Percentiles rank a stretch among this genome's conserved stretches.
These are phyloP conservation scores for Epizoanthus fatuus DNA, from an alignment of 92 coral and sea anemone genomes.

Conservation along the genomic window DNA sequence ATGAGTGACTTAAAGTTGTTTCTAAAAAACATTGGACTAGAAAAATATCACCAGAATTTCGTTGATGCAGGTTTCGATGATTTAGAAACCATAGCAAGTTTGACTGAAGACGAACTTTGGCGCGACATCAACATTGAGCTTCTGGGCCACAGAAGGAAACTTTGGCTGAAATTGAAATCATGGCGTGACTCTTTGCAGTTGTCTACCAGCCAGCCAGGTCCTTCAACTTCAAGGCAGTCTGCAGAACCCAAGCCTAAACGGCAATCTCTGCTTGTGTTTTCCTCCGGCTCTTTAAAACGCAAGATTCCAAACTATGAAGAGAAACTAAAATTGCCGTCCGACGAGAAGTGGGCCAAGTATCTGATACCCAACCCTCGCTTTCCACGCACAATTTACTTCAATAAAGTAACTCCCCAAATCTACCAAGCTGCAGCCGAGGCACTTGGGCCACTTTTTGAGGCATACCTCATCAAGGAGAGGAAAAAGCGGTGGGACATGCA, in stretches of 20 bases:
- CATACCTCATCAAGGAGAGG: conserved; percentile 34
- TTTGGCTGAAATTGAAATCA: conserved; percentile 41
- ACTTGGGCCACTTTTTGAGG: conserved; percentile 50
- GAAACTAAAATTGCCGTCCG: background rate
- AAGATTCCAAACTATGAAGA: background rate
- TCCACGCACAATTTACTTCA: conserved; percentile 42
- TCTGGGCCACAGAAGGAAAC: conserved; percentile 1
- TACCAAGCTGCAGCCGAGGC: conserved; percentile 51
- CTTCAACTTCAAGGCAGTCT: background rate
- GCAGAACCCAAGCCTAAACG: background rate
- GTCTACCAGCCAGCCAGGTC: background rate
- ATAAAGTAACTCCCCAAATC: conserved; percentile 51
- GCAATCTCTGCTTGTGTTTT: background rate
- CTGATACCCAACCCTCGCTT: conserved; percentile 26
- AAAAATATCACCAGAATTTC: conserved; percentile 27
- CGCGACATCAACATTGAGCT: background rate
- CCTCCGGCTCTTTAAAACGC: background rate
- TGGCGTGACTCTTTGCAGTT: background rate
- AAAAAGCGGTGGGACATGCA: background rate
- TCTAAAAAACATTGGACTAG: conserved; percentile 24
- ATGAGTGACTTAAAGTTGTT: conserved; percentile 6
- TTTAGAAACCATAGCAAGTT: conserved; percentile 27
- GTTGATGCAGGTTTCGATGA: conserved; percentile 41
- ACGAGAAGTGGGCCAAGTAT: conserved; percentile 36
- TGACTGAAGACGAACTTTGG: background rate